Evolutionary conservation across 2,888 invertebrate genomes (phyloP), one percentile per base, ranked within the genome.

Genomic region (Watsonalla cultraria): DNA sequence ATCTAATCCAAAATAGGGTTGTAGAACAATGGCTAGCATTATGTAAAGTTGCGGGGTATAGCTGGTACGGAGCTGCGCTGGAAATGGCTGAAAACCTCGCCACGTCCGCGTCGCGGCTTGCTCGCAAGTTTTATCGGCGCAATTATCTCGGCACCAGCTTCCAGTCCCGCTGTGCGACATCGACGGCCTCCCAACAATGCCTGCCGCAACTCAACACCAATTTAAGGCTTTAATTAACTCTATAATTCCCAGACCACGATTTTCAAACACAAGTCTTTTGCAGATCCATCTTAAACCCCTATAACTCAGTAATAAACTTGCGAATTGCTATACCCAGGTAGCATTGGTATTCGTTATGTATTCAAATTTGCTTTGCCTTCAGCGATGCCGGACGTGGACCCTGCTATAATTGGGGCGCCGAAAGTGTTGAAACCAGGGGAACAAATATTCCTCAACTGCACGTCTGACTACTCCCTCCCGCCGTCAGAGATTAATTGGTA

Each of bases 401-500:
- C 90, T 14, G 72, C 86, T 54, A 88, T 90, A 81, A 72, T 77
- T 59, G 87, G 86, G 54, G 84, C 88, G 6, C 86, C 86, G 52
- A 85, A 85, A 68, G 73, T 87, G 67, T 74, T 90, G 73, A 86
- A 84, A 68, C 88, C 88, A 0, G 90, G 90, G 46, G 90, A 90
- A 57, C 86, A 86, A 66, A 78, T 87, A 68, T 80, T 86, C 55
- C 77, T 90, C 53, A 90, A 90, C 72, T 90, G 90, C 68, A 81
- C 89, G 11, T 84, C 90, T 11, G 90, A 88, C 72, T 88, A 80
- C 72, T 90, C 90, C 5, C 75, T 90, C 53, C 90, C 90, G 13
- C 79, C 90, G 11, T 78, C 90, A n/a, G 86, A 88, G 58, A 90
- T 90, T 65, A 88, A 87, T 75, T 90, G 90, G 90, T 90, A 87